Percentiles rank a stretch among this genome's conserved stretches.
These are phyloP conservation scores for Tychaedon coryphoeus DNA, from an alignment of 2,113 vertebrate genomes.

Conservation along the genomic window DNA sequence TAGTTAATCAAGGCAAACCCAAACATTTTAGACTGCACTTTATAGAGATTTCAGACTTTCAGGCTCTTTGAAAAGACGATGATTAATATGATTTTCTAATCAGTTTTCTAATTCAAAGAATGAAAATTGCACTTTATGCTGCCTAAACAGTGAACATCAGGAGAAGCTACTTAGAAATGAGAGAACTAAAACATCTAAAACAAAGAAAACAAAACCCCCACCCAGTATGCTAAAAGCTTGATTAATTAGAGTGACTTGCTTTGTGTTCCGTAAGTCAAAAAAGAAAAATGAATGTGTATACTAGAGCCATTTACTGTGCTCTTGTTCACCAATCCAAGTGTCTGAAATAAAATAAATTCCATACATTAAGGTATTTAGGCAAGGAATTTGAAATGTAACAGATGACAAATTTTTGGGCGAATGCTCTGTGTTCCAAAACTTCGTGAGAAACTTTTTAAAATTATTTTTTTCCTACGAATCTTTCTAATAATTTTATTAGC, in stretches of 20 bases:
- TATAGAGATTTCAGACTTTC: not conserved
- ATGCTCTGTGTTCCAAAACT: not conserved
- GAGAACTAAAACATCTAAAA: not conserved
- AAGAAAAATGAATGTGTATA: conserved; percentile 1
- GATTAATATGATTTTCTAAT: not conserved
- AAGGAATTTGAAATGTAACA: not conserved
- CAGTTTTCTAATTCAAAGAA: not conserved
- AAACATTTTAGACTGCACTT: not conserved
- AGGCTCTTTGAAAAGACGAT: not conserved
- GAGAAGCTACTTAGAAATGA: not conserved
- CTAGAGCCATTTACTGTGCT: not conserved
- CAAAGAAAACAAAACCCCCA: not conserved
- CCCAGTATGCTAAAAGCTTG: not conserved
- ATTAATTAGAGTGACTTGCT: conserved; percentile 5
- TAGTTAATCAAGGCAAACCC: not conserved
- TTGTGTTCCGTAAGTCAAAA: not conserved
- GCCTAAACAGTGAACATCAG: not conserved
- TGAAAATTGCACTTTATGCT: not conserved
- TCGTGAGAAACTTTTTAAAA: not conserved
- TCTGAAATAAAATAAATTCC: not conserved
- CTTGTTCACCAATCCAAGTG: not conserved
- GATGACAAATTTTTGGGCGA: not conserved
- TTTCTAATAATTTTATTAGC: not conserved
- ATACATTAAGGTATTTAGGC: not conserved
- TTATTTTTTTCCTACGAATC: not conserved